Evolutionary conservation across 2,113 vertebrate genomes (phyloP), one percentile per base, ranked within the genome.

Genomic region (Callipepla californica): DNA sequence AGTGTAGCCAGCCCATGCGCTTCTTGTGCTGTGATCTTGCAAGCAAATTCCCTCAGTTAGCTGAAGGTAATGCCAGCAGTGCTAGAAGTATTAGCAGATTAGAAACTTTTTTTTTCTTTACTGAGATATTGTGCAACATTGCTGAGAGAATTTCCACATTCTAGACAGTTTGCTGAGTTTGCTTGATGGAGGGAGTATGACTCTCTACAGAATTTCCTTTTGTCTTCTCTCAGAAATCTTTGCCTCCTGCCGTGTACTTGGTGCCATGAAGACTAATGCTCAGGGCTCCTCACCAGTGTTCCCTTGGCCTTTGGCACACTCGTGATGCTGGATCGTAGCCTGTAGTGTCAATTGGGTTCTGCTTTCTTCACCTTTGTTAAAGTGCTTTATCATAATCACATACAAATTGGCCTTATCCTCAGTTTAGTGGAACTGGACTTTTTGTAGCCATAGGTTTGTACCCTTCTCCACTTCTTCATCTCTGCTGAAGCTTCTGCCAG

Each of bases 241-340:
- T 50, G 36, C 30, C 30, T 80, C 57, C 36, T 83, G 11, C 15
- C 11, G 32, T 30, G 36, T 1, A 1, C 13, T 87, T 2, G 1
- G 34, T 20, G 9, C 18, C 16, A 13, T 77, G 13, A 1, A 1
- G 25, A 7, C 9, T 0, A 0, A 21, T 51, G 44, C 14, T 2
- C 2, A 5, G 19, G 44, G 26, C 42, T 80, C 47, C 20, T 70
- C 21, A 23, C 13, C 42, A 8, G 2, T 42, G 28, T 32, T 13
- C 4, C 3, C 12, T 7, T 40, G 26, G 61, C 16, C 62, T 22
- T 40, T 79, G 45, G 21, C 30, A 47, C 18, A 32, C 1, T 0
- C 1, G 1, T 17, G 11, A 16, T 82, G 28, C 6, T 8, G 32
- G 9, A 19, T 57, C 1, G 1, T 9, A n/a, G n/a, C 32, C 25